Base-by-base conservation (phyloP, 2,888 invertebrate genomes). In the Selenia dentaria region DNA sequence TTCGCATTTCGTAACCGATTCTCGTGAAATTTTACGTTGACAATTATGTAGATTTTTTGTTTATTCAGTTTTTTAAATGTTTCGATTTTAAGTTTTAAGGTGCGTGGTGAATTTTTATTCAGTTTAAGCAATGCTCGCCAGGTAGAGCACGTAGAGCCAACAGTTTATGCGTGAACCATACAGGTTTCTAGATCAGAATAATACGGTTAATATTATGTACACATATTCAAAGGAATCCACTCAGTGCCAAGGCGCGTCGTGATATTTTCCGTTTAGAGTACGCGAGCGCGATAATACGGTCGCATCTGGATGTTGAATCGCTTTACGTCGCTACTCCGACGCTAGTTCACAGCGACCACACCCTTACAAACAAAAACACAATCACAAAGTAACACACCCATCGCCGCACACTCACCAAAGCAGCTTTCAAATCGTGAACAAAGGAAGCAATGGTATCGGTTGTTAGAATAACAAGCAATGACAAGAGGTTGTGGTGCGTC, bases 261-360 rank as follows among this genome's bases (percentile, higher is more conserved):
- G 28, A 26, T 40, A 29, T 33, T 27, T 36, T 13, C 29, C 31
- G 16, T 12, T 14, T 12, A 28, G 10, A 33, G 27, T 20, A 37
- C 29, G 24, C 38, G 45, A 45, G 22, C 31, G 36, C 44, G 42
- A 41, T 37, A 43, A 34, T 38, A 51, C 35, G 33, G 25, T 31
- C 39, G 9, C 26, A 31, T 12, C 34, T 41, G 54, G n/a, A n/a
- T 42, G 32, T 29, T 39, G 59, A 72, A 74, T 70, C 79, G 78
- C 78, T 74, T 47, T 54, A 64, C 57, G 57, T 55, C 70, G 51
- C 62, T 54, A 67, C 63, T 63, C 60, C 59, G 49, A 51, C 51
- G 44, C 52, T 50, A 67, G 53, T 41, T 55, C 40, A 54, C 54
- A 51, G 47, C 56, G 46, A 54, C 62, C 59, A 54, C 59, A 59